Conservation (phyloP, 2,113 vertebrate genomes). For the Orycteropus afer region DNA sequence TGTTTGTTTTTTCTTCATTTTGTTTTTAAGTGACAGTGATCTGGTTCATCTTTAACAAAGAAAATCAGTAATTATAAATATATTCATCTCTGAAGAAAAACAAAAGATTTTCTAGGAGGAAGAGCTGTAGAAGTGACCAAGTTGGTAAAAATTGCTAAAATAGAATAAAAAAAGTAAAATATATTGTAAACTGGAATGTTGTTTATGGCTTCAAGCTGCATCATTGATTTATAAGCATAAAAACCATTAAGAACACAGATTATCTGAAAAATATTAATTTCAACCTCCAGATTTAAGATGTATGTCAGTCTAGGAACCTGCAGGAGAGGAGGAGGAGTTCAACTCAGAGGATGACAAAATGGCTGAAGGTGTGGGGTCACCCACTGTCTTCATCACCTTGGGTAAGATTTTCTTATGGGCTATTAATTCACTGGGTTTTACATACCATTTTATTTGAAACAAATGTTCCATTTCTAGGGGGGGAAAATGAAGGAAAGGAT, state of each 20-base stretch:
- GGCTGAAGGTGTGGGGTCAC: background rate
- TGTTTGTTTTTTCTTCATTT: background rate
- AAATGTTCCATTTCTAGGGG: background rate
- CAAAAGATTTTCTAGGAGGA: background rate
- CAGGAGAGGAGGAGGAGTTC: background rate
- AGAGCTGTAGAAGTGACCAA: background rate
- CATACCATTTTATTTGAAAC: background rate
- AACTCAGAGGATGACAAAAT: background rate
- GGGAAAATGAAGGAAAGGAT: background rate
- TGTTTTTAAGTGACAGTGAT: background rate
- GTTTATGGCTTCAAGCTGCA: background rate
- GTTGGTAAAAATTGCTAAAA: background rate
- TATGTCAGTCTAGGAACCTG: background rate
- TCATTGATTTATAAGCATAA: background rate
- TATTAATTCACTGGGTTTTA: background rate
- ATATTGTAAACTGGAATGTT: background rate
- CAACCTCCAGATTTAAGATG: background rate
- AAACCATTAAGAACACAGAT: background rate
- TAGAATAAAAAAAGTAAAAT: background rate
- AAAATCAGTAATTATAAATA: background rate
- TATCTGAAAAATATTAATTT: background rate
- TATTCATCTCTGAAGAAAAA: constrained; percentile 17
- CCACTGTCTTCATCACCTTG: background rate
- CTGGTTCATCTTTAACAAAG: constrained; percentile 7
- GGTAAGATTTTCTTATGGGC: background rate